These are phyloP conservation scores for Pelochelys cantorii DNA, from an alignment of 2,797 vertebrate genomes.

Conservation along the genomic window DNA sequence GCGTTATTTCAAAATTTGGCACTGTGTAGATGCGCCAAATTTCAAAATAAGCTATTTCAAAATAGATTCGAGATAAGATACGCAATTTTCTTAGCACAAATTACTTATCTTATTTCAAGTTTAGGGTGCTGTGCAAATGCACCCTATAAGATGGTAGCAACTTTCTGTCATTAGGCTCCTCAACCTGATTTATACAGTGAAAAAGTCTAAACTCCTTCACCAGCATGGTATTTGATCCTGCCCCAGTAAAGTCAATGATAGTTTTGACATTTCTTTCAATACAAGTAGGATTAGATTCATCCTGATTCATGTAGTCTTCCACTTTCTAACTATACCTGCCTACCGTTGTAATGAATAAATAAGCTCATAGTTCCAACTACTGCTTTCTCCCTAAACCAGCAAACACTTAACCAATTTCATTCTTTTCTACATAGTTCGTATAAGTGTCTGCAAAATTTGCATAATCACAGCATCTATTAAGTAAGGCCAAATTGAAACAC, in stretches of 20 bases:
- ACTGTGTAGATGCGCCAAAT: too few species aligned
- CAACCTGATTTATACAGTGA: not conserved
- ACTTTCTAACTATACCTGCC: not conserved
- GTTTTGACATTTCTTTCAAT: not conserved
- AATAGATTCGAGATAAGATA: too few species aligned
- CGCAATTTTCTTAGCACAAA: too few species aligned
- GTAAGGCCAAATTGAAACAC: not conserved
- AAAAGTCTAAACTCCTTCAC: not conserved
- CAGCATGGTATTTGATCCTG: not conserved
- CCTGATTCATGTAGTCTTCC: accelerated
- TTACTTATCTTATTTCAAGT: too few species aligned
- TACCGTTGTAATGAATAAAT: not conserved
- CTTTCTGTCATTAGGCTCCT: not conserved
- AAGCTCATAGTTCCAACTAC: not conserved
- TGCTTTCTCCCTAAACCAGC: not conserved
- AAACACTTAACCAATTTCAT: not conserved
- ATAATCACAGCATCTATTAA: not conserved
- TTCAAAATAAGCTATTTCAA: too few species aligned
- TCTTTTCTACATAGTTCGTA: not conserved
- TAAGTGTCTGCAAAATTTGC: not conserved
- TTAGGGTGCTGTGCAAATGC: too few species aligned
- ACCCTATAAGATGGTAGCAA: not conserved
- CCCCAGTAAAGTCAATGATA: not conserved
- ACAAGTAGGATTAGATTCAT: not conserved
- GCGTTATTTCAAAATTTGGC: too few species aligned